Conservation (phyloP, 2,113 vertebrate genomes). For the Oreochromis aureus region DNA sequence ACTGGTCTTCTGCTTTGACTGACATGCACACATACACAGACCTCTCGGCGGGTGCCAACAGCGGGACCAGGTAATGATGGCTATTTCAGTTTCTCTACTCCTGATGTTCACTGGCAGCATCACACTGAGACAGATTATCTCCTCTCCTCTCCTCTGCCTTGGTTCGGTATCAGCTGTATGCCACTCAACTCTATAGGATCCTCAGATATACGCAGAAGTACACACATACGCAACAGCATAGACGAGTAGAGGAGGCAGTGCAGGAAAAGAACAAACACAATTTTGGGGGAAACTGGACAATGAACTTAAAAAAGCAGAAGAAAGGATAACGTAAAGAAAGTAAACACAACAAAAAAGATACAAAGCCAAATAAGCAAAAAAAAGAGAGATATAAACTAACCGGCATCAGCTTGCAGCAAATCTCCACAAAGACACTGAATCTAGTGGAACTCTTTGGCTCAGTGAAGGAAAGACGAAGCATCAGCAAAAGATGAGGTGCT, state of each 20-base stretch:
- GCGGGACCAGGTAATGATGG: constrained; percentile 60
- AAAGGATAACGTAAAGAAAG: not conserved
- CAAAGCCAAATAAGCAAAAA: not conserved
- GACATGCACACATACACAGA: not conserved
- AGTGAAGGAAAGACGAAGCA: not conserved
- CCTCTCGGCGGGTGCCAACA: constrained; percentile 6
- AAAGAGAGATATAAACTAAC: not conserved
- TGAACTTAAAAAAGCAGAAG: not conserved
- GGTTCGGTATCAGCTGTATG: constrained; percentile 27
- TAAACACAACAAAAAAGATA: not conserved
- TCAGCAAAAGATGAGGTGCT: not conserved
- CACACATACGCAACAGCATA: constrained; percentile 9
- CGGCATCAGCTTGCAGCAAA: not conserved
- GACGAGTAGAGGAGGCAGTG: not conserved
- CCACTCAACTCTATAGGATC: constrained; percentile 20
- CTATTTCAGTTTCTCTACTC: constrained; percentile 44
- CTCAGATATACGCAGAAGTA: constrained; percentile 13
- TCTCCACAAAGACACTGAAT: not conserved
- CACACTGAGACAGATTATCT: constrained; percentile 59
- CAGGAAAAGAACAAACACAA: not conserved
- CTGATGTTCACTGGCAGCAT: constrained; percentile 42
- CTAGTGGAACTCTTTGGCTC: not conserved
- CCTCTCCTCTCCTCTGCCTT: constrained; percentile 4
- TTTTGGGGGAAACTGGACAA: not conserved
- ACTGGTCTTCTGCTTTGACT: not conserved